phyloP scores from a whole-genome alignment of 2,888 invertebrate genomes.

The Meghimatium bilineatum region DNA sequence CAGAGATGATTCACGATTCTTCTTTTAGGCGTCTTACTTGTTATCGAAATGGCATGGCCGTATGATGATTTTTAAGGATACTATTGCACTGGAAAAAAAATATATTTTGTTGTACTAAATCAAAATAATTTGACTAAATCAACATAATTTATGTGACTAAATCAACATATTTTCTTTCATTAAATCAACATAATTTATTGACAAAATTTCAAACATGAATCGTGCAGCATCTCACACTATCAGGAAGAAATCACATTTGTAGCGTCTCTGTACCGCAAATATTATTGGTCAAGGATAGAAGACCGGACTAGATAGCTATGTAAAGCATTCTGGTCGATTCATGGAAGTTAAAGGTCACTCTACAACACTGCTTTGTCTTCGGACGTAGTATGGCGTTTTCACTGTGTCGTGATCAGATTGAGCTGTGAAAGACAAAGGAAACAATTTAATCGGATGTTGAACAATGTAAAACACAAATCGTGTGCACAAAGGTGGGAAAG shows the following conservation, averaged over 20 bases:
- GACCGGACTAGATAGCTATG: background rate
- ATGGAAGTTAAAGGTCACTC: slow-evolving; percentile 29
- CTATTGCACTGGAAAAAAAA: too few relatives aligned
- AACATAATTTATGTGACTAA: too few relatives aligned
- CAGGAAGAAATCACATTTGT: background rate
- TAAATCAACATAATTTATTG: too few relatives aligned
- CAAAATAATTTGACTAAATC: too few relatives aligned
- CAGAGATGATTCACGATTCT: too few relatives aligned
- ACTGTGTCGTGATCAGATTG: slow-evolving; percentile 59
- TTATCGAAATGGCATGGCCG: too few relatives aligned
- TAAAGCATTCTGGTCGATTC: background rate
- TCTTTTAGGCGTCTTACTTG: too few relatives aligned
- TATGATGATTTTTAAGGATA: too few relatives aligned
- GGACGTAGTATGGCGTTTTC: slow-evolving; percentile 70
- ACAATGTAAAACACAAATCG: background rate
- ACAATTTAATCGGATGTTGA: background rate
- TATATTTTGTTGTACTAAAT: too few relatives aligned
- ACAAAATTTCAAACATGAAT: too few relatives aligned
- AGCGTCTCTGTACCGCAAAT: background rate
- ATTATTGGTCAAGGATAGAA: background rate
- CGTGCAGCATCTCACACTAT: background rate
- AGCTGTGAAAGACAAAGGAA: slow-evolving; percentile 17
- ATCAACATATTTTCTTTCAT: too few relatives aligned
- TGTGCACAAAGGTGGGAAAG: background rate
- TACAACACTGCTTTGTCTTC: slow-evolving; percentile 73